Conservation (phyloP, 2,888 invertebrate species). For the Agrochola circellaris region DNA sequence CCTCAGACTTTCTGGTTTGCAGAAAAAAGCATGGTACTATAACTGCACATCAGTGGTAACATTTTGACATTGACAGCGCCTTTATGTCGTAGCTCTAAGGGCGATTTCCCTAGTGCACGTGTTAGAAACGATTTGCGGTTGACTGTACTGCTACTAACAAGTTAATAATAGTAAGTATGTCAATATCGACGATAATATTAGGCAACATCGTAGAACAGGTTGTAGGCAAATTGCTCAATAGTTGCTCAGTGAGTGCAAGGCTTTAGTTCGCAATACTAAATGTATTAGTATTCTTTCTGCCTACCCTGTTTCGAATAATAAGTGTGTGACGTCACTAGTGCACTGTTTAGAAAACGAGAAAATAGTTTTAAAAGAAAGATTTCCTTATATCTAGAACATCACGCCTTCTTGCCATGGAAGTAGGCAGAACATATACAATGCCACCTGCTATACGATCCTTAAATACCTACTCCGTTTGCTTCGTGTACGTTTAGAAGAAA, state of each 20-base stretch:
- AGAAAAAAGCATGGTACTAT: no score
- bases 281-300: slow-evolving; percentile 55
- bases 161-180: slow-evolving; percentile 31
- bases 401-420: background rate
- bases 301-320: slow-evolving; percentile 40
- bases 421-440: background rate
- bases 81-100: no score
- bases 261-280: slow-evolving; percentile 19
- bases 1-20: no score
- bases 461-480: no score
- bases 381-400: slow-evolving; percentile 15
- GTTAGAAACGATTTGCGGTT: no score
- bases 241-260: slow-evolving; percentile 17
- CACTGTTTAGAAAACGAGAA: slow-evolving; percentile 49
- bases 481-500: background rate
- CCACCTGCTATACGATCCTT: no score
- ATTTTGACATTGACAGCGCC: no score
- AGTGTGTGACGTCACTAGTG: slow-evolving; percentile 37
- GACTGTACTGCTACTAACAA: background rate
- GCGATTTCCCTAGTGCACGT: no score
- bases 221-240: background rate
- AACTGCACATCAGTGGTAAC: no score
- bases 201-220: slow-evolving; percentile 29
- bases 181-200: slow-evolving; percentile 29
- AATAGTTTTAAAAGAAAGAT: slow-evolving; percentile 9